These are phyloP conservation scores for Lamellibrachia columna DNA, from an alignment of 2,888 invertebrate genomes.

Conservation along the genomic window DNA sequence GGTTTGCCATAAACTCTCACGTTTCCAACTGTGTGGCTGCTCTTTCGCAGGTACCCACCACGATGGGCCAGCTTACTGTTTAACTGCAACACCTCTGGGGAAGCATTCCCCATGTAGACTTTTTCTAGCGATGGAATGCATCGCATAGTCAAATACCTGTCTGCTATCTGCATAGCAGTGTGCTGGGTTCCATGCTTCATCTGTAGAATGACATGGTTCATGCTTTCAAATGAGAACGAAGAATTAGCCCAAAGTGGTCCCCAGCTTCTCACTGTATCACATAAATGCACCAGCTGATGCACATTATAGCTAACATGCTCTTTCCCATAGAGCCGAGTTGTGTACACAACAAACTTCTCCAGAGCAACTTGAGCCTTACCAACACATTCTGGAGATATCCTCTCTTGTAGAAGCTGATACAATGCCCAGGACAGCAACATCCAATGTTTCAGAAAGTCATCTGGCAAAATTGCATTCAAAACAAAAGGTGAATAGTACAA, in stretches of 20 bases:
- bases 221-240: slow-evolving; percentile 35
- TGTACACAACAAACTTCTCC: slow-evolving; percentile 13
- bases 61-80: too few relatives aligned
- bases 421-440: slow-evolving; percentile 23
- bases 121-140: too few relatives aligned
- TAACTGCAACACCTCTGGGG: too few relatives aligned
- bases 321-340: slow-evolving; percentile 13
- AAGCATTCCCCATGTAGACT: too few relatives aligned
- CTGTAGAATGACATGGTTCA: slow-evolving; percentile 31
- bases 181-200: slow-evolving; percentile 37
- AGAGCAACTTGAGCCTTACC: slow-evolving; percentile 16
- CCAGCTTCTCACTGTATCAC: slow-evolving; percentile 23
- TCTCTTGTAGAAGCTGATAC: background rate
- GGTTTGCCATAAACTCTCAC: too few relatives aligned
- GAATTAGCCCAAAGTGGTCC: slow-evolving; percentile 31
- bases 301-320: slow-evolving; percentile 25
- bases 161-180: too few relatives aligned
- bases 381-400: background rate
- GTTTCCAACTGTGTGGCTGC: too few relatives aligned
- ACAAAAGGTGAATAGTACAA: slow-evolving; percentile 33
- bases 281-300: slow-evolving; percentile 26
- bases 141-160: too few relatives aligned
- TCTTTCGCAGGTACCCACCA: too few relatives aligned
- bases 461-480: slow-evolving; percentile 27
- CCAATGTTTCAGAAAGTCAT: slow-evolving; percentile 26